Conservation (phyloP, 2,888 invertebrate genomes). For the Schizotus pectinicornis region DNA sequence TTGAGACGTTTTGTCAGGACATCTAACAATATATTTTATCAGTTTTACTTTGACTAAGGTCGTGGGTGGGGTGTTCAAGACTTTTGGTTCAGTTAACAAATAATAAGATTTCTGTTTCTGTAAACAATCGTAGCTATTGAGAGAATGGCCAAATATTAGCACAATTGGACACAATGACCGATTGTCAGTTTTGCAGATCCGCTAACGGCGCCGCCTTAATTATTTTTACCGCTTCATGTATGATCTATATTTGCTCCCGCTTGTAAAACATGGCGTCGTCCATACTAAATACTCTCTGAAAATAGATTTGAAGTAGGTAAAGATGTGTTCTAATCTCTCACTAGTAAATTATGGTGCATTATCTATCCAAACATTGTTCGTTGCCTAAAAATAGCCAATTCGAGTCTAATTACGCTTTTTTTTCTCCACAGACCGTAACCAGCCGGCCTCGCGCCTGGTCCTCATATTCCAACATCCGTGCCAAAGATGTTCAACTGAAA, state of each 20-base stretch:
- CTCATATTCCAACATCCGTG: constrained; percentile 52
- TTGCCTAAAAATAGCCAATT: constrained; percentile 5
- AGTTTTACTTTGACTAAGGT: too few species aligned
- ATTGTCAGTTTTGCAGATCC: too few species aligned
- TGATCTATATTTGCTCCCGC: constrained; percentile 18
- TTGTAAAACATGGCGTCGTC: constrained; percentile 19
- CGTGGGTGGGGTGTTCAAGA: too few species aligned
- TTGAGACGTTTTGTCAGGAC: too few species aligned
- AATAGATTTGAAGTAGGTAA: constrained; percentile 18
- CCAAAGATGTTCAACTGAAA: constrained; percentile 46
- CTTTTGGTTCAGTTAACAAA: too few species aligned
- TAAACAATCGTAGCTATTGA: too few species aligned
- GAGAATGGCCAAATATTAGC: too few species aligned
- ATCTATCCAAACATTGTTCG: constrained; percentile 12
- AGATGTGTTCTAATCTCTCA: background rate
- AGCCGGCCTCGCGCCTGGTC: constrained; percentile 56
- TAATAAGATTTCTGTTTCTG: too few species aligned
- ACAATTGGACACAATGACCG: too few species aligned
- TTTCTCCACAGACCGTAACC: constrained; percentile 56
- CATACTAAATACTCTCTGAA: constrained; percentile 11
- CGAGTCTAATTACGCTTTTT: background rate
- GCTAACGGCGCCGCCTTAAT: background rate
- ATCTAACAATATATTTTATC: too few species aligned
- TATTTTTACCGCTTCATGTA: constrained; percentile 13
- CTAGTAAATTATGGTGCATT: constrained; percentile 7